Evolutionary conservation across 2,888 invertebrate genomes (phyloP).

Genomic region (Catotricha subobsoleta): DNA sequence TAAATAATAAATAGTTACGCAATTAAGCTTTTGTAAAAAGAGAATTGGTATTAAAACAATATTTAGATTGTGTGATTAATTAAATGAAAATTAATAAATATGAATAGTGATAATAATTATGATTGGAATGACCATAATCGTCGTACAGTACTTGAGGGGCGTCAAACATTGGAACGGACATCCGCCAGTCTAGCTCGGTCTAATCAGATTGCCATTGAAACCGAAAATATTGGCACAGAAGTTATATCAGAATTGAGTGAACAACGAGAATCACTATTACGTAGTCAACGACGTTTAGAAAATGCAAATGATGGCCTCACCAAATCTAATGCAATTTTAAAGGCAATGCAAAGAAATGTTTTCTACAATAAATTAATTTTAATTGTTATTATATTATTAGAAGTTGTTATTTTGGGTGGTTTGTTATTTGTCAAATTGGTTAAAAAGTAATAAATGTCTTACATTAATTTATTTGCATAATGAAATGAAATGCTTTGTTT

Average conservation of each 20-base stretch:
- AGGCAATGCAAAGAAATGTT: slow-evolving; percentile 47
- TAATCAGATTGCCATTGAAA: slow-evolving; percentile 57
- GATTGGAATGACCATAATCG: slow-evolving; percentile 39
- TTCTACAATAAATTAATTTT: slow-evolving; percentile 58
- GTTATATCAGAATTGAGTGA: slow-evolving; percentile 49
- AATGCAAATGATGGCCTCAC: slow-evolving; percentile 53
- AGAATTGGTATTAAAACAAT: too few relatives aligned
- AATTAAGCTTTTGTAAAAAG: too few relatives aligned
- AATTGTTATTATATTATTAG: slow-evolving; percentile 52
- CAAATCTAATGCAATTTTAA: slow-evolving; percentile 43
- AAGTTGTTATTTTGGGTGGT: slow-evolving; percentile 43
- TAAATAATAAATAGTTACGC: too few relatives aligned
- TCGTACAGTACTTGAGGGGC: slow-evolving; percentile 37
- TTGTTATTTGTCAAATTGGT: slow-evolving; percentile 46
- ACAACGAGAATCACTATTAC: slow-evolving; percentile 54
- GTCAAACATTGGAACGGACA: slow-evolving; percentile 38
- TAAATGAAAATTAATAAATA: slow-evolving; percentile 4
- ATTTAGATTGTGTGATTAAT: too few relatives aligned
- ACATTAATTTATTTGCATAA: too few relatives aligned
- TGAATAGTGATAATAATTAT: slow-evolving; percentile 11
- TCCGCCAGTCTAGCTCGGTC: slow-evolving; percentile 47
- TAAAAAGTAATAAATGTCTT: slow-evolving; percentile 19
- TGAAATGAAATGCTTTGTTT: too few relatives aligned
- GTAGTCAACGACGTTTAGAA: slow-evolving; percentile 45
- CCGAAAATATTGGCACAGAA: slow-evolving; percentile 59